Evolutionary conservation across 1,140 invertebrate species (phyloP).

Genomic region (Holcopasites calliopsidis): DNA sequence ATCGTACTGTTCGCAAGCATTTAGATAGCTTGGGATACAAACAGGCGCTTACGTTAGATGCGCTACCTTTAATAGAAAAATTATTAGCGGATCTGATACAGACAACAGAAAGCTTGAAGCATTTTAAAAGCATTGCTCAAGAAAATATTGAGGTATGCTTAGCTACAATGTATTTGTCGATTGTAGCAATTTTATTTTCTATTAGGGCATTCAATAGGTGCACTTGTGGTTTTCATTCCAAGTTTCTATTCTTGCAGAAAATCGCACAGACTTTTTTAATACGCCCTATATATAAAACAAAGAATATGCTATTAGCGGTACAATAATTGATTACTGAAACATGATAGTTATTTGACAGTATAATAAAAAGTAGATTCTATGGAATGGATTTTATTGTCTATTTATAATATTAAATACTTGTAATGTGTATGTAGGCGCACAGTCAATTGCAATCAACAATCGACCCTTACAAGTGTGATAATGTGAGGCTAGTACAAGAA

Average conservation of each 20-base stretch:
- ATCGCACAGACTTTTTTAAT: not conserved
- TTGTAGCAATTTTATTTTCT: not conserved
- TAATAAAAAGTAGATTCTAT: not conserved
- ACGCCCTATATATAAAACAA: slow-evolving; percentile 20
- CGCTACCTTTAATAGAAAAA: slow-evolving; percentile 87
- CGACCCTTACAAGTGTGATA: slow-evolving; percentile 87
- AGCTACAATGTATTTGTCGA: not conserved
- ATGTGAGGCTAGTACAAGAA: slow-evolving; percentile 84
- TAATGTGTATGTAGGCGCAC: slow-evolving; percentile 75
- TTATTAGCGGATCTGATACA: slow-evolving; percentile 87
- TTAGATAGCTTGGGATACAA: slow-evolving; percentile 87
- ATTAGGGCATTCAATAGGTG: too few species aligned
- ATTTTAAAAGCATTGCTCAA: slow-evolving; percentile 87
- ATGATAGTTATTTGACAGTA: not conserved
- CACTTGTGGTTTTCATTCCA: too few species aligned
- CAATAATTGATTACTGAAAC: not conserved
- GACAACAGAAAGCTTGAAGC: slow-evolving; percentile 88
- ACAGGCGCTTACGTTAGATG: slow-evolving; percentile 85
- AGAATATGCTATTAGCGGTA: not conserved
- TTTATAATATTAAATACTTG: not conserved
- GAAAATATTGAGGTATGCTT: slow-evolving; percentile 81
- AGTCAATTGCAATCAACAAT: slow-evolving; percentile 81
- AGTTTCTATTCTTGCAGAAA: too few species aligned
- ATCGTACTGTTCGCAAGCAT: slow-evolving; percentile 81
- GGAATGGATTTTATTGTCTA: not conserved